Evolutionary conservation across 1,140 invertebrate species (phyloP).

Genomic region (Eubasilissa regina): DNA sequence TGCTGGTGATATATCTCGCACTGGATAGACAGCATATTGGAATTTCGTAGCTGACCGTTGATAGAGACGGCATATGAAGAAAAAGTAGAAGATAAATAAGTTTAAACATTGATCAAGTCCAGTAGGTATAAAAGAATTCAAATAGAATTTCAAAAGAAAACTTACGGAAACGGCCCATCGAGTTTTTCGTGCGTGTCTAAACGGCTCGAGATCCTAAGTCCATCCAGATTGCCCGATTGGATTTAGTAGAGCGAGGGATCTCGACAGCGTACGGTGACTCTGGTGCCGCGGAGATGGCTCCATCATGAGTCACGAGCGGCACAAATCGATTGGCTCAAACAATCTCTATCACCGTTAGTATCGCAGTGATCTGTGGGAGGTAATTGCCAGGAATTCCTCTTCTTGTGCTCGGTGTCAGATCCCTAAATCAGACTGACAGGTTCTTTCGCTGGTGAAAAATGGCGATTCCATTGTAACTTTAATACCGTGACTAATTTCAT

Average conservation of each 20-base stretch:
- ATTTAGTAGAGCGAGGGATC: not conserved
- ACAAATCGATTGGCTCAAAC: conserved; percentile 47
- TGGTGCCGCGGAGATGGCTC: not conserved
- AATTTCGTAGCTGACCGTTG: no score
- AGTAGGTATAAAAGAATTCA: no score
- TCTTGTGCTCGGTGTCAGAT: not conserved
- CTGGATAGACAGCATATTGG: no score
- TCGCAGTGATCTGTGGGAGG: conserved; percentile 2
- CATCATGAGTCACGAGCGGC: conserved; percentile 48
- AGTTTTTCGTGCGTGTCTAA: conserved; percentile 31
- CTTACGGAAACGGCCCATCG: not conserved
- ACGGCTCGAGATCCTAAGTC: not conserved
- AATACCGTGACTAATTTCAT: not conserved
- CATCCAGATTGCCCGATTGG: conserved; percentile 16
- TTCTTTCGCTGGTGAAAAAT: not conserved
- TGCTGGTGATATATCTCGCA: no score
- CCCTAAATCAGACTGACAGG: conserved; percentile 35
- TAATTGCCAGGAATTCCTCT: conserved; percentile 22
- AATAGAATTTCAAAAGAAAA: not conserved
- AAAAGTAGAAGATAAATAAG: no score
- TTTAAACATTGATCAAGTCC: no score
- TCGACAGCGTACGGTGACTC: no score
- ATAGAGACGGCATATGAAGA: no score
- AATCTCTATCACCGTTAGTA: conserved; percentile 39
- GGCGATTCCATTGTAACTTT: conserved; percentile 6